Evolutionary conservation across 1,140 invertebrate genomes (phyloP), one percentile per base, ranked within the genome.

Genomic region (Dendroctonus ponderosae): DNA sequence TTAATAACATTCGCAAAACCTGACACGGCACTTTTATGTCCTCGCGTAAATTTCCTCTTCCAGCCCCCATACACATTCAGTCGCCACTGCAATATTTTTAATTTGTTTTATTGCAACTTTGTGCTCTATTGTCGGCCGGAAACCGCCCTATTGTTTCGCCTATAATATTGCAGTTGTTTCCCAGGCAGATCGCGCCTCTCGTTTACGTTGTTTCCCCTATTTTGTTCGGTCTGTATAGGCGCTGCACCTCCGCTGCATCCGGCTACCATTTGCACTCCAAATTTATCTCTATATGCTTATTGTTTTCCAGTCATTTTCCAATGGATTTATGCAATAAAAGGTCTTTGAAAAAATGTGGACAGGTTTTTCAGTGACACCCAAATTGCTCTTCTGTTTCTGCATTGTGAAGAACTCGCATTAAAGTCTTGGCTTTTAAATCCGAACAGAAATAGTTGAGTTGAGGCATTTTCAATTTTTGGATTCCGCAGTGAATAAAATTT

Each of bases 101-200:
- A 70, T 70, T 67, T 66, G 65, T 70, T 70, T 67, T 64, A 70
- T 70, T 67, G 69, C 63, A 67, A 66, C 69, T 54, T 70, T 70
- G 69, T 62, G 62, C 64, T 66, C 52, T 54, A 67, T 67, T 65
- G 56, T 64, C 48, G 50, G 48, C 65, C 68, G 69, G 69, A 70
- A 60, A 61, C 54, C 51, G 43, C 64, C 65, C 69, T 64, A 70
- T 70, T 70, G 69, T 70, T 70, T 67, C 61, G 49, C 52, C 66
- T 66, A 70, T 67, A 70, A 67, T 70, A 70, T 67, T 70, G 66
- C 60, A 67, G 64, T 60, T 43, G 50, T 48, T 57, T 70, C 64
- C 69, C 69, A 65, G 64, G 64, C 69, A 67, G 53, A 60, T 66
- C 48, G 42, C 62, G 69, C 54, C 49, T 62, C 69, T 53, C 69